Evolutionary conservation across 1,140 invertebrate genomes (phyloP), one percentile per base, ranked within the genome.

Genomic region (Neuroterus valhalla): DNA sequence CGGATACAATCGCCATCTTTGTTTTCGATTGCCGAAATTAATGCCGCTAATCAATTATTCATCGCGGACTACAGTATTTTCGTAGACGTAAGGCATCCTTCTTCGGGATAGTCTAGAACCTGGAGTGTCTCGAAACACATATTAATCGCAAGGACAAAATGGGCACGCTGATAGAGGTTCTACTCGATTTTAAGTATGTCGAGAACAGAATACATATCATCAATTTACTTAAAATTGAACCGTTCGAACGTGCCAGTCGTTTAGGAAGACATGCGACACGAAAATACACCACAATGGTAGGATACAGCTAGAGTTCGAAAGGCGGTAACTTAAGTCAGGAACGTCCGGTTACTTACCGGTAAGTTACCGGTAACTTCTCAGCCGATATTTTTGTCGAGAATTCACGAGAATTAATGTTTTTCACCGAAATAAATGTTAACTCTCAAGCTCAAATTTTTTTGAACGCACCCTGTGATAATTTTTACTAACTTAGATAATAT

Each of bases 21-120:
- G 83, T 81, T 82, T 81, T 82, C 71, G 78, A 85, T 86, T 83
- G 84, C 86, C 84, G 84, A 87, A 87, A 84, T 83, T 76, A 83
- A 82, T 19, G 78, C 82, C 81, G 82, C 84, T 87, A 85, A 87
- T 88, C 78, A 87, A 83, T 88, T 86, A 87, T 88, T 88, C 86
- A 50, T 71, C 72, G 78, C 81, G 79, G 85, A 85, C 68, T 78
- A 82, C 80, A 71, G 70, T 52, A 74, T n/a, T 44, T 70, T 76
- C 68, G 67, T 70, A 69, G 71, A 81, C 81, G 83, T 83, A 83
- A 79, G 75, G 74, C 74, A 78, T 77, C 78, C 80, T 77, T 80
- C 80, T 76, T 79, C 68, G 78, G 81, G 69, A 73, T 62, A 73
- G 46, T 19, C 68, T 72, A 74, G 75, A 79, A 77, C 74, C 79